A percentile compares a stretch with the other conserved stretches of the same genome.
phyloP scores from a whole-genome alignment of 2,888 invertebrate genomes.

The Pardosa pseudoannulata region DNA sequence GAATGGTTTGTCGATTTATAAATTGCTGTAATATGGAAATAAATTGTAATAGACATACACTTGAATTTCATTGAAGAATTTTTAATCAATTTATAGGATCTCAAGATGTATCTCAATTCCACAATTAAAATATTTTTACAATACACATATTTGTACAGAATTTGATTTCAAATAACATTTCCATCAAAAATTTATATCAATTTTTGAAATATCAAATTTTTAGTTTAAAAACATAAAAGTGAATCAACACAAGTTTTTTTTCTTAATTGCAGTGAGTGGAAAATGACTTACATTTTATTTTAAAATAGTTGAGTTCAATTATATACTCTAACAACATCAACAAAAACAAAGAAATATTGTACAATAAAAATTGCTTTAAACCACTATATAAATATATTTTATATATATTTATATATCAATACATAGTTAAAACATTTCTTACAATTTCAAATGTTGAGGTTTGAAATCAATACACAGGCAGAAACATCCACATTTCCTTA shows the following conservation, averaged over 20 bases:
- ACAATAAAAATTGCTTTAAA: conserved; percentile 51
- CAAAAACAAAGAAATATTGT: conserved; percentile 67
- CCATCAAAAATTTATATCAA: conserved; percentile 3
- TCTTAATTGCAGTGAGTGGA: conserved; percentile 33
- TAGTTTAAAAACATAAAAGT: conserved; percentile 17
- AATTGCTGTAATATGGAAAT: too few relatives aligned
- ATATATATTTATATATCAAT: neutral
- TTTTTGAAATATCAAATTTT: conserved; percentile 18
- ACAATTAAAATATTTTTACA: conserved; percentile 68
- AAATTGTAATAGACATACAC: too few relatives aligned
- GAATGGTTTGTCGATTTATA: too few relatives aligned
- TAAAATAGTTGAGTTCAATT: conserved; percentile 39
- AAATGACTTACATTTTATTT: conserved; percentile 36
- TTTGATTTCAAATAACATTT: conserved; percentile 60
- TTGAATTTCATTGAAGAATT: conserved; percentile 39
- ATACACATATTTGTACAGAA: conserved; percentile 63
- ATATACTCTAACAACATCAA: conserved; percentile 71
- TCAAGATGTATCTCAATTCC: conserved; percentile 52
- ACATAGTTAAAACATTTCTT: conserved; percentile 2
- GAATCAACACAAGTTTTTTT: conserved; percentile 8
- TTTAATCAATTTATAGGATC: conserved; percentile 64
- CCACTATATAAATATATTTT: conserved; percentile 21
- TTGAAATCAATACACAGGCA: neutral
- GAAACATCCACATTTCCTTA: neutral
- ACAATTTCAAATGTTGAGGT: neutral